These are phyloP conservation scores for Hypomecis punctinalis DNA, from an alignment of 2,888 invertebrate species.

Conservation along the genomic window DNA sequence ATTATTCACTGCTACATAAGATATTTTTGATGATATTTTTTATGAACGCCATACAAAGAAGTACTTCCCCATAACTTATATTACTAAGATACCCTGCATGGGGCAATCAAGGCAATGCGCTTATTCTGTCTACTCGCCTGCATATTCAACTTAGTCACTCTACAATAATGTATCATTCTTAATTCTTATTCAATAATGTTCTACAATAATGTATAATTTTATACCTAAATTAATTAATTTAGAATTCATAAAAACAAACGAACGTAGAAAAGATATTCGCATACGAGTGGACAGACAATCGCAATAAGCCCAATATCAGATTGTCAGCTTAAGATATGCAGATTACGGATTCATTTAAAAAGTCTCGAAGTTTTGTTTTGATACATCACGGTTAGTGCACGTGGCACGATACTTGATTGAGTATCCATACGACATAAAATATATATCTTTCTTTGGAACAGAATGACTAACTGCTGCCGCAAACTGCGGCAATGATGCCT, in stretches of 20 bases:
- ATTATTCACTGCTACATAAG: neutral
- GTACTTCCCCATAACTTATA: constrained; percentile 1
- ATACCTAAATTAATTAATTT: neutral
- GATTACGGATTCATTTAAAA: neutral
- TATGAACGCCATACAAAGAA: constrained; percentile 11
- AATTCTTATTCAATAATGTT: no score
- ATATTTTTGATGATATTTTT: neutral
- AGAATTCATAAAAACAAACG: neutral
- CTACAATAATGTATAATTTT: neutral
- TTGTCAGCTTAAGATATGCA: neutral
- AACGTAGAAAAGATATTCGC: neutral
- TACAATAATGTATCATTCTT: neutral
- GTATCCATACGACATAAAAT: no score
- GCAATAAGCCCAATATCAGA: neutral
- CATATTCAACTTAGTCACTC: neutral
- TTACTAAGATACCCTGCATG: no score
- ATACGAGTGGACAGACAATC: neutral
- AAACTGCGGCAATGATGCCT: no score
- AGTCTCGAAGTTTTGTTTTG: no score
- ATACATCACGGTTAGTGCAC: no score
- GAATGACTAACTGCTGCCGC: no score
- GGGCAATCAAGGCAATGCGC: neutral
- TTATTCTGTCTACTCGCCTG: neutral
- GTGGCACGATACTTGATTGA: no score
- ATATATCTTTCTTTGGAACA: no score